Evolutionary conservation across 2,113 vertebrate genomes (phyloP).

Genomic region (Eptesicus fuscus): DNA sequence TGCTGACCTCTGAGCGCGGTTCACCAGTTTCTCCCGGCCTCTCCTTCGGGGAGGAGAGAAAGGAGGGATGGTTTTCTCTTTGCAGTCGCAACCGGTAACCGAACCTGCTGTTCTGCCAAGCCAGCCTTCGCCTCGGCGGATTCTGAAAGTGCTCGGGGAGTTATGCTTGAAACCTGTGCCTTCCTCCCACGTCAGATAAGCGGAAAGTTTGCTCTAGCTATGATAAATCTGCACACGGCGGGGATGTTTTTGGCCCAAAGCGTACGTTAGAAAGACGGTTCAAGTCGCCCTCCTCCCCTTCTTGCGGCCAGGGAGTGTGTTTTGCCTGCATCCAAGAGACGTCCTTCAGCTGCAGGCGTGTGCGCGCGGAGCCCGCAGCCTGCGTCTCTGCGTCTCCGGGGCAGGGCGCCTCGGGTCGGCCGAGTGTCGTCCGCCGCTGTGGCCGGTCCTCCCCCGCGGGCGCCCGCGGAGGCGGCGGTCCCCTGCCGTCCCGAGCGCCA

Average conservation of each 20-base stretch:
- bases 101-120: constrained; percentile 56
- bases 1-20: constrained; percentile 23
- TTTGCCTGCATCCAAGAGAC: constrained; percentile 20
- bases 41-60: background rate
- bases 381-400: constrained; percentile 59
- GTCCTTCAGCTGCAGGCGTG: constrained; percentile 41
- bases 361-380: constrained; percentile 2
- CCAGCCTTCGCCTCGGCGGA: background rate
- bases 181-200: constrained; percentile 34
- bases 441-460: constrained; percentile 76
- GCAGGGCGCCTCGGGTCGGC: constrained; percentile 74
- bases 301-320: background rate
- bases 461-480: constrained; percentile 70
- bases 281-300: background rate
- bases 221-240: constrained; percentile 48
- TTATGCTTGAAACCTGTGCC: background rate
- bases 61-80: background rate
- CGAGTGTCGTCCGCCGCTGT: constrained; percentile 80
- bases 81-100: constrained; percentile 32
- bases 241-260: constrained; percentile 52
- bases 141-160: constrained; percentile 29
- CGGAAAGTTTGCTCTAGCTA: constrained; percentile 57
- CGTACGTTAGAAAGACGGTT: constrained; percentile 21
- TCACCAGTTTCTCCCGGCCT: background rate
- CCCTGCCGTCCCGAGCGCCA: background rate